Base-by-base conservation (phyloP, 2,113 vertebrate species). In the Uropsilus gracilis region DNA sequence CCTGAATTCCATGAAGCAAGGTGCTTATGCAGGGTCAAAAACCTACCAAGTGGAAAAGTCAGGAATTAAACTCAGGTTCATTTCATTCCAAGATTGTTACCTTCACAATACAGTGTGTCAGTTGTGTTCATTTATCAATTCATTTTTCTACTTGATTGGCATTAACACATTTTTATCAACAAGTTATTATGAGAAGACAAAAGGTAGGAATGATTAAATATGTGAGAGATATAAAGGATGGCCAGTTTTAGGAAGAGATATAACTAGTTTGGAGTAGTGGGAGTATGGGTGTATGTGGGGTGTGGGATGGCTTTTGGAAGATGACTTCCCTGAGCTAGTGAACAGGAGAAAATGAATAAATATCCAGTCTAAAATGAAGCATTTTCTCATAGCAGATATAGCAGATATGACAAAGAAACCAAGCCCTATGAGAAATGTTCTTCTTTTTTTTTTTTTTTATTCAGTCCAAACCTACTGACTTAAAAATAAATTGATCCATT, bases 361-460 rank as follows among this genome's bases (percentile, higher is more conserved):
- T 63, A 71, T 2, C 57, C 17, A 34, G 32, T 90, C 46, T 13
- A 11, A 93, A 96, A 46, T 69, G 48, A 91, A 93, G 37, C 32
- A 48, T 39, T 80, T 37, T 77, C 39, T 44, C 48, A 85, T 1
- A 80, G 75, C 6, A 87, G 46, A 59, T 69, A 37, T 24, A 13
- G 24, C 64, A 66, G 64, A 66, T 17, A 66, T n/a, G n/a, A 57
- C 68, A 48, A 75, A 81, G 44, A 85, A 85, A 80, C 18, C 28
- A 87, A 80, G 42, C 3, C 73, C 11, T 55, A 1, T 68, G 55
- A 94, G 39, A 53, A 81, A 90, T 84, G 8, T 75, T 73, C 34
- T 55, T 92, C 61, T 59, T 30, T 59, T 94, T 75, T 86, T 93
- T 91, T 92, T 66, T 59, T 30, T 59, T 94, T 75, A 89, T 93